phyloP scores from a whole-genome alignment of 2,888 invertebrate genomes.

The Drosophila diplacantha region DNA sequence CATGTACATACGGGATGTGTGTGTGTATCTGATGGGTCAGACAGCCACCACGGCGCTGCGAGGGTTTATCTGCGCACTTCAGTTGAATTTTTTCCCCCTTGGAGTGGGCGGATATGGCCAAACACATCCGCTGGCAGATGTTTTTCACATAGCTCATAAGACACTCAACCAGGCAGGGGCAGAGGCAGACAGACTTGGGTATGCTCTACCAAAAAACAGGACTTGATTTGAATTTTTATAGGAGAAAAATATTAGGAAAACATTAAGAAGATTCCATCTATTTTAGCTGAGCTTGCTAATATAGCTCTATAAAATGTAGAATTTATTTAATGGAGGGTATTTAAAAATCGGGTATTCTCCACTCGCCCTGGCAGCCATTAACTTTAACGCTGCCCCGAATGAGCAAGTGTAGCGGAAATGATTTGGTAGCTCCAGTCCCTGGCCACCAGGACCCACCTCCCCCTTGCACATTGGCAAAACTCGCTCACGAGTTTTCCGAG shows the following conservation, averaged over 20 bases:
- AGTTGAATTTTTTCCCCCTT: slow-evolving; percentile 37
- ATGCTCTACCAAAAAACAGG: slow-evolving; percentile 2
- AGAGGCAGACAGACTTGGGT: slow-evolving; percentile 3
- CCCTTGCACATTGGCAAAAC: not conserved
- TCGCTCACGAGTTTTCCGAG: slow-evolving; percentile 44
- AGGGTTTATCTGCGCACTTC: slow-evolving; percentile 63
- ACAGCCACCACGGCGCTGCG: slow-evolving; percentile 23
- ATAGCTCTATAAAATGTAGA: not conserved
- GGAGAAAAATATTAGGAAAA: not conserved
- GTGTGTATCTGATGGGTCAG: slow-evolving; percentile 14
- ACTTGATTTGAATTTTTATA: not conserved
- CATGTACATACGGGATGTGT: slow-evolving; percentile 13
- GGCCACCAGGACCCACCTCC: slow-evolving; percentile 1
- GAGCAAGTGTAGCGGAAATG: slow-evolving; percentile 71
- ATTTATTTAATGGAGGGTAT: slow-evolving; percentile 1
- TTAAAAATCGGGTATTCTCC: fast-evolving
- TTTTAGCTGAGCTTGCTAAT: not conserved
- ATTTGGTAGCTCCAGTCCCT: slow-evolving; percentile 52
- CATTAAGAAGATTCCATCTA: too few species aligned
- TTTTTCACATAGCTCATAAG: slow-evolving; percentile 50
- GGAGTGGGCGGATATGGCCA: slow-evolving; percentile 46
- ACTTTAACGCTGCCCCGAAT: slow-evolving; percentile 48
- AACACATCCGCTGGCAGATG: slow-evolving; percentile 65
- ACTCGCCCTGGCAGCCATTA: slow-evolving; percentile 32
- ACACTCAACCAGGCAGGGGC: not conserved